Base-by-base conservation (phyloP, 2,797 vertebrate genomes). In the Percopsis omiscomaycus region DNA sequence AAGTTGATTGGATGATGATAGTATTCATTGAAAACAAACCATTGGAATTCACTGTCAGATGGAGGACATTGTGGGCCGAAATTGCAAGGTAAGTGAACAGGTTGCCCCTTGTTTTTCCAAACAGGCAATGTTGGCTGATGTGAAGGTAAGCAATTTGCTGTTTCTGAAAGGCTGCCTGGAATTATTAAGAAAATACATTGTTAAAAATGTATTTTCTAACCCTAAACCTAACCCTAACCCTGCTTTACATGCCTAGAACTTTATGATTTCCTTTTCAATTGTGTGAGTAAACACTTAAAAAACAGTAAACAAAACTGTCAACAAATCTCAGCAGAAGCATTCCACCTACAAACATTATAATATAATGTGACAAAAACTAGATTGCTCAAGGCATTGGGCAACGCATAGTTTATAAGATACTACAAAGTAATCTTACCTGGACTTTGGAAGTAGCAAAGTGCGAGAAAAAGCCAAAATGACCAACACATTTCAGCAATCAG, bases 1-100 rank as follows among this genome's bases (percentile, higher is more conserved):
- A 0, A 1, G 2, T 68, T 0, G 29, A 92, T 45, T 47, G 0
- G 53, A 29, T 22, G 1, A 57, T 80, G 77, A 2, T 0, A 0
- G 9, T 66, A 2, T 13, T 75, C 48, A 55, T 69, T 71, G 50
- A 91, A 84, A 70, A 64, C 54, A 66, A 90, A 88, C 92, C 88
- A 93, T 28, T 63, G 44, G 14, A 70, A 71, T 0, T 0, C 0
- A 3, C 42, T 0, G 0, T 0, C 0, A 1, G 0, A 0, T 13
- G 1, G 0, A 1, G 1, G 4, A 13, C 85, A 87, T 2, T 0
- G 0, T n/a, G 37, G 3, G 0, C 0, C 55, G 45, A 85, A 0
- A 0, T 0, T 2, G 57, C 92, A 93, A 0, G 0, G 27, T 11
- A 93, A 64, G 8, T 27, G 11, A 50, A 22, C 78, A 0, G 8